phyloP scores from a whole-genome alignment of 35 echinoderm and acorn worm genomes.

The Acanthaster planci region DNA sequence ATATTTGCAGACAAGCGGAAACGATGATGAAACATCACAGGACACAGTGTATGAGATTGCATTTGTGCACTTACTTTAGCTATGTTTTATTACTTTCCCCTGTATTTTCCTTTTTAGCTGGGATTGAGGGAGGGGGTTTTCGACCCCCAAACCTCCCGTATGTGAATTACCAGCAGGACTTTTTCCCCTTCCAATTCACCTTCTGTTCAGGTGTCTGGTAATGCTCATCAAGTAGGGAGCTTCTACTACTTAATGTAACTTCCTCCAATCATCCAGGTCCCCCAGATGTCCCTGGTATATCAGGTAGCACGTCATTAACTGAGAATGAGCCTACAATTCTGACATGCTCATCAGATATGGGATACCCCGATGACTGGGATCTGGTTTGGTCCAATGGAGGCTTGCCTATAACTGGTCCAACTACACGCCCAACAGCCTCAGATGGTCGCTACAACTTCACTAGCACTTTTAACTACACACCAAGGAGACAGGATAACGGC shows the following conservation, averaged over 20 bases:
- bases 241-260: background rate
- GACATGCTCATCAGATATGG: constrained; percentile 5
- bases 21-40: too few relatives aligned
- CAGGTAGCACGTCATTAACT: background rate
- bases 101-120: too few relatives aligned
- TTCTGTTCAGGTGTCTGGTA: too few relatives aligned
- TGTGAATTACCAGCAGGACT: too few relatives aligned
- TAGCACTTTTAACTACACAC: background rate
- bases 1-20: too few relatives aligned
- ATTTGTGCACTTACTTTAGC: too few relatives aligned
- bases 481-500: background rate
- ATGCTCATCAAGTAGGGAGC: too few relatives aligned
- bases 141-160: too few relatives aligned
- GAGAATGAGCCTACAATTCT: background rate
- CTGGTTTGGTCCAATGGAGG: background rate
- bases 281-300: background rate
- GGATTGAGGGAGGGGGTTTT: too few relatives aligned
- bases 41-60: too few relatives aligned
- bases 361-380: background rate
- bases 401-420: background rate
- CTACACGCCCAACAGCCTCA: background rate
- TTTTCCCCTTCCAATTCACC: too few relatives aligned
- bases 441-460: background rate
- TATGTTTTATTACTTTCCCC: too few relatives aligned
- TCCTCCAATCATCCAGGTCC: background rate